Percentiles rank a stretch among this genome's conserved stretches.
Evolutionary conservation across 2,888 invertebrate genomes (phyloP).

Genomic region (Aleiodes alternator): DNA sequence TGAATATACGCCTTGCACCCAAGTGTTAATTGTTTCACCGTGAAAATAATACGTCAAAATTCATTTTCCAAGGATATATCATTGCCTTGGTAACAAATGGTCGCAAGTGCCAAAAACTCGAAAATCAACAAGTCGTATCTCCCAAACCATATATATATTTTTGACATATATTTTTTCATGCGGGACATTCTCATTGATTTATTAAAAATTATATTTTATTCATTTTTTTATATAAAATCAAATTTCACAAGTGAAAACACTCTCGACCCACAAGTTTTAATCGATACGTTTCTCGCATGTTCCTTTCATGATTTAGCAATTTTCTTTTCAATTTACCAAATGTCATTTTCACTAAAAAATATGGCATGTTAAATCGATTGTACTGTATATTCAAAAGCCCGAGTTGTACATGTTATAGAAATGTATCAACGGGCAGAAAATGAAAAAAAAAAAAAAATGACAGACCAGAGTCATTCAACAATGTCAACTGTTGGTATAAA

Average conservation of each 20-base stretch:
- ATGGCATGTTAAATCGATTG: slow-evolving; percentile 21
- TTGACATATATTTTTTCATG: too few relatives aligned
- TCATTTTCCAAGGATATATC: neutral
- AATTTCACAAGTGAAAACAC: too few relatives aligned
- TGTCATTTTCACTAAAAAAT: slow-evolving; percentile 23
- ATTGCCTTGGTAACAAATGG: too few relatives aligned
- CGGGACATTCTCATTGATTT: too few relatives aligned
- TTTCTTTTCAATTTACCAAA: neutral
- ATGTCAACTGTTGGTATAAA: slow-evolving; percentile 61
- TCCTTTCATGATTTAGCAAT: too few relatives aligned
- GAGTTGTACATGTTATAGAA: slow-evolving; percentile 12
- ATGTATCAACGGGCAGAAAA: slow-evolving; percentile 14
- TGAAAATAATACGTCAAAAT: slow-evolving; percentile 30
- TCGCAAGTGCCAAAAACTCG: too few relatives aligned
- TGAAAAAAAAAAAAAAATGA: slow-evolving; percentile 30
- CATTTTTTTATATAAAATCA: too few relatives aligned
- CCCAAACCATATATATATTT: too few relatives aligned
- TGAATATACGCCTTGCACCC: slow-evolving; percentile 61
- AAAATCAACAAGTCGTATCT: too few relatives aligned
- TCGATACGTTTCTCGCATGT: too few relatives aligned
- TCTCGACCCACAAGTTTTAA: too few relatives aligned
- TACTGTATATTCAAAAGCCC: neutral
- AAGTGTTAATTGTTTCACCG: slow-evolving; percentile 61
- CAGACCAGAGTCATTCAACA: slow-evolving; percentile 69
- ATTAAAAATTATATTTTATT: too few relatives aligned